Percentiles rank a stretch among this genome's conserved stretches.
phyloP scores from a whole-genome alignment of 2,113 vertebrate species.

The Tupaia chinensis region DNA sequence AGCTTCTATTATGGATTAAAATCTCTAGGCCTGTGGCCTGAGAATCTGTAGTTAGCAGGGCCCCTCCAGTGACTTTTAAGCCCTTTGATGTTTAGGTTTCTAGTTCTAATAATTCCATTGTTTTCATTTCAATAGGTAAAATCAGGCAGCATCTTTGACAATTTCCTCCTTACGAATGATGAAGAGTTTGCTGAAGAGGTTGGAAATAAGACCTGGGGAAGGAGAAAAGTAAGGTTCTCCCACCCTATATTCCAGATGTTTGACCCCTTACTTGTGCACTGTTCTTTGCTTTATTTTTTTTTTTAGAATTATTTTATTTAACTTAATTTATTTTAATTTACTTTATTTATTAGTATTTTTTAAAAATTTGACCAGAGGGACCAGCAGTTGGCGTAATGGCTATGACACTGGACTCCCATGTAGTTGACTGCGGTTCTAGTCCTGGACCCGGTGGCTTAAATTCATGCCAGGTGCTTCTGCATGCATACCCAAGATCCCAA shows the following conservation, averaged over 20 bases:
- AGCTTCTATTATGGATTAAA: background rate
- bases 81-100: background rate
- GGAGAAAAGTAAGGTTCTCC: conserved; percentile 87
- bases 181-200: conserved; percentile 91
- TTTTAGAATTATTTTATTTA: too few relatives aligned
- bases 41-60: conserved; percentile 10
- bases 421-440: too few relatives aligned
- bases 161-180: conserved; percentile 92
- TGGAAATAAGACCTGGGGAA: conserved; percentile 89
- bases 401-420: too few relatives aligned
- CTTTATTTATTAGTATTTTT: too few relatives aligned
- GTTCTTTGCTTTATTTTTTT: background rate
- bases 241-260: background rate
- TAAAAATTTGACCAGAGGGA: too few relatives aligned
- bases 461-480: too few relatives aligned
- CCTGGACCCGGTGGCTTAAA: too few relatives aligned
- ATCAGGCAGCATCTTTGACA: conserved; percentile 92
- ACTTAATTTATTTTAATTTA: too few relatives aligned
- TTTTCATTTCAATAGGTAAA: conserved; percentile 87
- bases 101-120: conserved; percentile 13
- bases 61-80: background rate
- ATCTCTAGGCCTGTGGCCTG: background rate
- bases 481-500: too few relatives aligned
- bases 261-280: background rate
- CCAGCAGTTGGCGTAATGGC: too few relatives aligned